A percentile compares a stretch with the other conserved stretches of the same genome.
Conservation (phyloP, 2,888 invertebrate genomes). For the Campopleginae sp. region DNA sequence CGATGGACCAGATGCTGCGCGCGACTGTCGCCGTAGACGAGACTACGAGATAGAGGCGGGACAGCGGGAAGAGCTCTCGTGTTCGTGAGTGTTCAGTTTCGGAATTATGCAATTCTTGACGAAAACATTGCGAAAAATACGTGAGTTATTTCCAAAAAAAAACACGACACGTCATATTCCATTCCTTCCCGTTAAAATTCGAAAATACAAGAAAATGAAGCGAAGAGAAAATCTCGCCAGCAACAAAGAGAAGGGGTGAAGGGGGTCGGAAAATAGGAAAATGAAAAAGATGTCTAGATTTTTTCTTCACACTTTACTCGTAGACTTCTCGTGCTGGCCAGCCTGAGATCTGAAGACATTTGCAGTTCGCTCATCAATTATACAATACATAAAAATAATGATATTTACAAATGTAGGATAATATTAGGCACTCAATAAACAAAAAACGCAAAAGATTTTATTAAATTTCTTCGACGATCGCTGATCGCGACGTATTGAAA, state of each 20-base stretch:
- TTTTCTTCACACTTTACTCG: conserved; percentile 79
- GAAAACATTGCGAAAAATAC: too few relatives aligned
- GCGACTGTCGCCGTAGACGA: too few relatives aligned
- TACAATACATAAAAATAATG: conserved; percentile 82
- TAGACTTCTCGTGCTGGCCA: conserved; percentile 79
- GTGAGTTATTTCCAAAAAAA: too few relatives aligned
- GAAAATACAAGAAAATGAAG: too few relatives aligned
- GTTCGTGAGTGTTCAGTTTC: too few relatives aligned
- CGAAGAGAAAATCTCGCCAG: too few relatives aligned
- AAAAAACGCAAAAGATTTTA: conserved; percentile 71
- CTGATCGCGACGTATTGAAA: conserved; percentile 53
- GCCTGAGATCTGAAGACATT: conserved; percentile 73
- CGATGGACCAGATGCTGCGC: too few relatives aligned
- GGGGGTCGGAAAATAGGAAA: conserved; percentile 17
- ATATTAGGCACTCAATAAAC: conserved; percentile 82
- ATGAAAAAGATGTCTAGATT: conserved; percentile 53
- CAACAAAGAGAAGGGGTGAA: background rate
- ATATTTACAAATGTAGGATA: conserved; percentile 81
- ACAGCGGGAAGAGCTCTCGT: too few relatives aligned
- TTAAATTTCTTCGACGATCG: conserved; percentile 58
- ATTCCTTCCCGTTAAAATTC: too few relatives aligned
- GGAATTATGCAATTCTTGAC: too few relatives aligned
- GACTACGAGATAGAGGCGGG: too few relatives aligned
- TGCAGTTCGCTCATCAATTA: conserved; percentile 71
- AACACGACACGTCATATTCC: too few relatives aligned